Conservation (phyloP, 2,888 invertebrate genomes). For the Apamea anceps region DNA sequence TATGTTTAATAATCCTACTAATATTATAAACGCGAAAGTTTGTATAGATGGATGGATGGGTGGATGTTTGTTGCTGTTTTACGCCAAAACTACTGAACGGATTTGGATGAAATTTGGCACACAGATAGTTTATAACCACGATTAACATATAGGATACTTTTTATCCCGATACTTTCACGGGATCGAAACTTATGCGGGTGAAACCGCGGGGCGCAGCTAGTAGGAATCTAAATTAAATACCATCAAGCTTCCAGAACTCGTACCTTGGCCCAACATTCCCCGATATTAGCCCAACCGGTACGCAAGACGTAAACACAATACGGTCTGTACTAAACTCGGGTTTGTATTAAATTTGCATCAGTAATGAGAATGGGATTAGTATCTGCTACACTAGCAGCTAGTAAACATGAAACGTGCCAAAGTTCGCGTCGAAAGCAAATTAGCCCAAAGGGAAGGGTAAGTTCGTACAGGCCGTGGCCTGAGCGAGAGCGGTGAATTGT, state of each 20-base stretch:
- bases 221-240: background rate
- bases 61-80: too few relatives aligned
- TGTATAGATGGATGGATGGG: too few relatives aligned
- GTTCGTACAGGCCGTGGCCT: background rate
- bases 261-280: slow-evolving; percentile 8
- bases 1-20: background rate
- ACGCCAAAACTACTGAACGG: too few relatives aligned
- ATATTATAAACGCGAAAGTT: too few relatives aligned
- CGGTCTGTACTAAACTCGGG: slow-evolving; percentile 45
- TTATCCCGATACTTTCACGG: too few relatives aligned
- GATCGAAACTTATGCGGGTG: too few relatives aligned
- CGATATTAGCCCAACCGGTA: slow-evolving; percentile 30
- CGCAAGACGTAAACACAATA: slow-evolving; percentile 56
- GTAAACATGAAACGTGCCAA: slow-evolving; percentile 62
- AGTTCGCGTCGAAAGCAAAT: slow-evolving; percentile 62
- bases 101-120: too few relatives aligned
- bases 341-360: slow-evolving; percentile 66
- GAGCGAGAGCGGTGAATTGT: background rate
- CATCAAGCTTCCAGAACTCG: background rate
- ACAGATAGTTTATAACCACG: too few relatives aligned
- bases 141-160: too few relatives aligned
- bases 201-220: too few relatives aligned
- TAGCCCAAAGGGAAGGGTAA: slow-evolving; percentile 49
- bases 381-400: slow-evolving; percentile 51
- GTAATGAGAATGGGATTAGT: slow-evolving; percentile 60